Percentiles rank a stretch among this genome's conserved stretches.
Conservation (phyloP, 2,113 vertebrate genomes). For the Nycticebus coucang region DNA sequence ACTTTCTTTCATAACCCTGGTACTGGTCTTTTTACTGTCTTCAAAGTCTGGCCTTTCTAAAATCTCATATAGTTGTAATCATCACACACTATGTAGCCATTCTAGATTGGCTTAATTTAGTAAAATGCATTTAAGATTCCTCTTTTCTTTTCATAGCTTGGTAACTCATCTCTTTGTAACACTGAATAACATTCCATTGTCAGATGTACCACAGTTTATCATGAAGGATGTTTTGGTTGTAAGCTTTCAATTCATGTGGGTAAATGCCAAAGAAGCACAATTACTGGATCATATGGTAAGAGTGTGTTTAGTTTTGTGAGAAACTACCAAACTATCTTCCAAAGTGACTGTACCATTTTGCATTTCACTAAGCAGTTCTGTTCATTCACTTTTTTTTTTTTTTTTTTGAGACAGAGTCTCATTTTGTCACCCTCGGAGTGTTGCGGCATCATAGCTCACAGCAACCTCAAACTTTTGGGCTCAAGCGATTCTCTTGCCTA, state of each 20-base stretch:
- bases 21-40: not conserved
- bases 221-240: not conserved
- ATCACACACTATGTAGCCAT: not conserved
- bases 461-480: no score
- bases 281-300: not conserved
- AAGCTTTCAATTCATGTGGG: not conserved
- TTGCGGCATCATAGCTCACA: no score
- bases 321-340: not conserved
- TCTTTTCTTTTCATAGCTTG: slow-evolving; percentile 10
- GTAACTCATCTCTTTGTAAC: not conserved
- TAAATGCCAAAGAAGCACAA: not conserved
- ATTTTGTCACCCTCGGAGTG: no score
- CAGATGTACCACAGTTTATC: not conserved
- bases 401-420: no score
- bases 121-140: not conserved
- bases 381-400: not conserved
- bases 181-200: not conserved
- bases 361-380: not conserved
- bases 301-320: not conserved
- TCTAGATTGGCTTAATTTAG: not conserved
- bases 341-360: not conserved
- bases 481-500: no score
- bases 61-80: not conserved
- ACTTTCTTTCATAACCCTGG: not conserved
- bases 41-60: not conserved